Base-by-base conservation (phyloP, 1,140 invertebrate species). In the Aphelenchoides avenae region DNA sequence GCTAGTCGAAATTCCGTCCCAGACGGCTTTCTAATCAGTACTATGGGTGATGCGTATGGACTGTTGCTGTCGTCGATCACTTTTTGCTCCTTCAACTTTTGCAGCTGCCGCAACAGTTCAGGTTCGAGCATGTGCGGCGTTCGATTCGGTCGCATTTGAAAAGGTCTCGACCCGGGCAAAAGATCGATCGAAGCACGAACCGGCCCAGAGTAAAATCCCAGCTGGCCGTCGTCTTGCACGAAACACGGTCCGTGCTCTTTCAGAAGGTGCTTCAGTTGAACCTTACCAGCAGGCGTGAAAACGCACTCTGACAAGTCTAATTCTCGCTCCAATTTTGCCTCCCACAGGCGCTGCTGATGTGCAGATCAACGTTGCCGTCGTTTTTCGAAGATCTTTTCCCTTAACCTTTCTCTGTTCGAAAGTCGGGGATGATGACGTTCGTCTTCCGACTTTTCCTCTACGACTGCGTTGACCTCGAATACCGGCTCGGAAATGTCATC, bases 201-300 rank as follows among this genome's bases (percentile, higher is more conserved):
- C 29, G 48, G 20, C 9, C 57, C 57, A 27, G 37, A 36, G 26
- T 59, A 60, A 5, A 31, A 26, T 18, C 57, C 57, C 11, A 60
- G 39, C 20, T 15, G 26, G 29, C 57, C 57, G 20, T 46, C 53
- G 0, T 3, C 20, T 13, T n/a, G n/a, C n/a, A 44, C 57, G 7
- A 37, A 44, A 0, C 31, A 52, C 7, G 29, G 5, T 6, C 24
- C 11, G 1, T 36, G 40, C 1, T 30, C 2, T 22, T 24, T 7
- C 18, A 60, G 13, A 4, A 49, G 36, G 4, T 47, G 15, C 39
- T 11, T 20, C 4, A 42, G 13, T 6, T 48, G 2, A 27, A 33
- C 2, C 11, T 15, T 26, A 34, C 34, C 34, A 30, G 39, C 41
- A 1, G 3, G 5, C n/a, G 22, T 27, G 2, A 55, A 20, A 11